These are phyloP conservation scores for Drosophila mimetica DNA, from an alignment of 2,888 invertebrate species.

Conservation along the genomic window DNA sequence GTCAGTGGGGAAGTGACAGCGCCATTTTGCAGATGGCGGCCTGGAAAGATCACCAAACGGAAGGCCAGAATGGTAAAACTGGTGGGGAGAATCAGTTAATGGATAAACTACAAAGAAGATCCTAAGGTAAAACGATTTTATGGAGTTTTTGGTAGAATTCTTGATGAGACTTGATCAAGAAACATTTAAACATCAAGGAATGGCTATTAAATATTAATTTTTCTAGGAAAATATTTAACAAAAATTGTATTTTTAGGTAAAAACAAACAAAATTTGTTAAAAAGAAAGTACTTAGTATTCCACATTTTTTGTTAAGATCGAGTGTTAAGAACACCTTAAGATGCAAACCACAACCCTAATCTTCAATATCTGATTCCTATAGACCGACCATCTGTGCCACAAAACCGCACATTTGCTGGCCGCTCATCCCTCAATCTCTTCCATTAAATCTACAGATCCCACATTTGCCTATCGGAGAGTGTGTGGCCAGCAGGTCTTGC, in stretches of 20 bases:
- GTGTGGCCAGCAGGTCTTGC: constrained; percentile 32
- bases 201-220: too few relatives aligned
- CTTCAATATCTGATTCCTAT: constrained; percentile 6
- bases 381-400: constrained; percentile 28
- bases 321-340: neutral
- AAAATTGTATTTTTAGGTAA: too few relatives aligned
- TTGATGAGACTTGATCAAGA: neutral
- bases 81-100: neutral
- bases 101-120: neutral
- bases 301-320: too few relatives aligned
- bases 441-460: constrained; percentile 47
- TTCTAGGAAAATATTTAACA: too few relatives aligned
- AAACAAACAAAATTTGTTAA: too few relatives aligned
- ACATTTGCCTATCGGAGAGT: constrained; percentile 54
- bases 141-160: too few relatives aligned
- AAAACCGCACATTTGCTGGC: constrained; percentile 31
- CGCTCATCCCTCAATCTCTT: constrained; percentile 46
- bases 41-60: constrained; percentile 12
- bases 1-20: constrained; percentile 69
- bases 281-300: too few relatives aligned
- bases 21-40: constrained; percentile 57
- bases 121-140: too few relatives aligned
- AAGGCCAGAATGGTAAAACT: neutral
- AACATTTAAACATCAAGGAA: too few relatives aligned
- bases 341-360: constrained; percentile 3